A percentile compares a stretch with the other conserved stretches of the same genome.
These are phyloP conservation scores for Notothenia coriiceps DNA, from an alignment of 2,113 vertebrate species.

Conservation along the genomic window DNA sequence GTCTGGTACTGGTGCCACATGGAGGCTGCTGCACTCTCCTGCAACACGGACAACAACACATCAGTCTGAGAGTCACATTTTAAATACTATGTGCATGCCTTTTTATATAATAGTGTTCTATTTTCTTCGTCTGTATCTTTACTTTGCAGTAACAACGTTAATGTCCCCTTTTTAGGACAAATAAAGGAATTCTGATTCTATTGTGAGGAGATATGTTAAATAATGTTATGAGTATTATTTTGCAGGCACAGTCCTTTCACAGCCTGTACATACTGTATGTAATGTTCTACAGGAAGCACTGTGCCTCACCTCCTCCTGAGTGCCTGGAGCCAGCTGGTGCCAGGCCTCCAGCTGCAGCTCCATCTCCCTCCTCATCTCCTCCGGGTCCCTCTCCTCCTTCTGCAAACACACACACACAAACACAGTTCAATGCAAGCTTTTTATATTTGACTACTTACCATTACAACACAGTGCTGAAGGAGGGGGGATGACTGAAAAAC, in stretches of 20 bases:
- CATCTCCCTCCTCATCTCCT: conserved; percentile 90
- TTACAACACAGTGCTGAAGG: neutral
- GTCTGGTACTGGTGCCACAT: conserved; percentile 95
- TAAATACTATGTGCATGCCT: too few relatives aligned
- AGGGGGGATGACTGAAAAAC: too few relatives aligned
- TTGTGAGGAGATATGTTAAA: neutral
- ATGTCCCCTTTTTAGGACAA: too few relatives aligned
- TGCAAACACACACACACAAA: conserved; percentile 58
- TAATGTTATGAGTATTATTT: neutral
- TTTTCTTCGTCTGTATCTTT: too few relatives aligned
- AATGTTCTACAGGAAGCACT: too few relatives aligned
- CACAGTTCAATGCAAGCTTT: neutral
- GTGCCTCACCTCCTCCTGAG: conserved; percentile 87
- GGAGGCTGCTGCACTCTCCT: conserved; percentile 90
- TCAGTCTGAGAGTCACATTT: neutral
- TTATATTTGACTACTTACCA: neutral
- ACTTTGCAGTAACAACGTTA: too few relatives aligned
- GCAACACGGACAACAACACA: conserved; percentile 32
- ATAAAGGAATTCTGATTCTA: too few relatives aligned
- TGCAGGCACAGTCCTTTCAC: neutral
- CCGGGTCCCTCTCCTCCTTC: conserved; percentile 85
- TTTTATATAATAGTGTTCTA: too few relatives aligned
- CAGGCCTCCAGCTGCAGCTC: conserved; percentile 93
- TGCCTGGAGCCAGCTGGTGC: conserved; percentile 86
- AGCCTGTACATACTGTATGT: too few relatives aligned